Conservation (phyloP, 2,113 vertebrate genomes). For the Blennius ocellaris region DNA sequence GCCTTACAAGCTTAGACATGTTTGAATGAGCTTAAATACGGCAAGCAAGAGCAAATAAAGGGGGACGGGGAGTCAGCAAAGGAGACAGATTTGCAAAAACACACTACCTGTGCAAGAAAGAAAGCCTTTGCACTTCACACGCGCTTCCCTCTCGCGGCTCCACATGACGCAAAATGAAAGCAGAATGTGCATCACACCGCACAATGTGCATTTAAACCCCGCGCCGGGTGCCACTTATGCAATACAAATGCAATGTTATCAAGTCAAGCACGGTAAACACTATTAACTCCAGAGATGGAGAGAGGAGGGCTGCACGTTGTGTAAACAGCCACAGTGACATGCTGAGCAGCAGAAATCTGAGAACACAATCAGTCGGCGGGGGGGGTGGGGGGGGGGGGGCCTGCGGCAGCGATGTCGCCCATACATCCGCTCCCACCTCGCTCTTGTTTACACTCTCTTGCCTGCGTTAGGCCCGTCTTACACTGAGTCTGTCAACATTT, state of each 20-base stretch:
- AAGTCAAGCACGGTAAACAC: conserved; percentile 15
- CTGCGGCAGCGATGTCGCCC: conserved; percentile 5
- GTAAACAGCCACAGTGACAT: conserved; percentile 10
- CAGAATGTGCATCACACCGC: conserved; percentile 10
- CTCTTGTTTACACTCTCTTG: neutral
- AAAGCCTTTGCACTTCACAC: conserved; percentile 20
- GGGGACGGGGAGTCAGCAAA: conserved; percentile 7
- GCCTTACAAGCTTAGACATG: conserved; percentile 33
- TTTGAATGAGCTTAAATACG: conserved; percentile 28
- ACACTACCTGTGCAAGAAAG: conserved; percentile 13
- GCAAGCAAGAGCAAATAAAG: conserved; percentile 28
- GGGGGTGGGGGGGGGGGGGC: conserved; percentile 28
- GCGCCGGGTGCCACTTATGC: conserved; percentile 20
- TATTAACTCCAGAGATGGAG: neutral
- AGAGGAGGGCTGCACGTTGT: neutral
- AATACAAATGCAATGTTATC: conserved; percentile 24
- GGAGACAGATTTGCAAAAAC: conserved; percentile 19
- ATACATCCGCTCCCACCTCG: conserved; percentile 25
- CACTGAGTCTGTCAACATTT: too few relatives aligned
- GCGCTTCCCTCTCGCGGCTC: conserved; percentile 3
- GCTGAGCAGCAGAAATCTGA: conserved; percentile 22
- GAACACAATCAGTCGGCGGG: conserved; percentile 45
- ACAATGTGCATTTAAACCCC: conserved; percentile 21
- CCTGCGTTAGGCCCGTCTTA: neutral
- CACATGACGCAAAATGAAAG: conserved; percentile 5